A percentile compares a stretch with the other conserved stretches of the same genome.
These are phyloP conservation scores for Chloroceryle aenea DNA, from an alignment of 2,113 vertebrate genomes.

Conservation along the genomic window DNA sequence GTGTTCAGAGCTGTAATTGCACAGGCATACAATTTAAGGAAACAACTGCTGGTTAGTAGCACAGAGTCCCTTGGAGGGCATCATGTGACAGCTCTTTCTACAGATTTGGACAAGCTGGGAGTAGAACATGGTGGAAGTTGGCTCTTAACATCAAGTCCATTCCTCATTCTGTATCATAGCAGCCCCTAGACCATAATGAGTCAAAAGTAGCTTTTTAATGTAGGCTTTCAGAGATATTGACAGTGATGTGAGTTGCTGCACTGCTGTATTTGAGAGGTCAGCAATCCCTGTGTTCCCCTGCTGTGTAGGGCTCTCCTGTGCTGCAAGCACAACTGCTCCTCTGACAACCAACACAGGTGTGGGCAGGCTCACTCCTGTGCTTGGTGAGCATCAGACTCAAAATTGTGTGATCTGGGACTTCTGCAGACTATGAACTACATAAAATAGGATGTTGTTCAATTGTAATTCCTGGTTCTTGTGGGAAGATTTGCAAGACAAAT, in stretches of 20 bases:
- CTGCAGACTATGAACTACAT: neutral
- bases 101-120: neutral
- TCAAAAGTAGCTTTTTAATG: neutral
- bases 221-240: neutral
- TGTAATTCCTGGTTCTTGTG: neutral
- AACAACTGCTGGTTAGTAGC: neutral
- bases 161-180: neutral
- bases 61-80: neutral
- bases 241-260: neutral
- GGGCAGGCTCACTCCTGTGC: neutral
- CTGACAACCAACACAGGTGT: rapidly evolving
- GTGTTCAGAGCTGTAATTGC: neutral
- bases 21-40: neutral
- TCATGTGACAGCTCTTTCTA: neutral
- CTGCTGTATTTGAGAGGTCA: neutral
- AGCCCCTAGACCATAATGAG: rapidly evolving
- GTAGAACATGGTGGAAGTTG: neutral
- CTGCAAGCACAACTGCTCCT: neutral
- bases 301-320: neutral
- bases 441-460: neutral
- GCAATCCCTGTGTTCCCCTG: neutral
- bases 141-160: rapidly evolving
- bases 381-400: neutral
- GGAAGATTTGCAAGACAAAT: neutral
- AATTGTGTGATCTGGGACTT: neutral